These are phyloP conservation scores for Oncorhynchus keta DNA, from an alignment of 2,113 vertebrate genomes.

Conservation along the genomic window DNA sequence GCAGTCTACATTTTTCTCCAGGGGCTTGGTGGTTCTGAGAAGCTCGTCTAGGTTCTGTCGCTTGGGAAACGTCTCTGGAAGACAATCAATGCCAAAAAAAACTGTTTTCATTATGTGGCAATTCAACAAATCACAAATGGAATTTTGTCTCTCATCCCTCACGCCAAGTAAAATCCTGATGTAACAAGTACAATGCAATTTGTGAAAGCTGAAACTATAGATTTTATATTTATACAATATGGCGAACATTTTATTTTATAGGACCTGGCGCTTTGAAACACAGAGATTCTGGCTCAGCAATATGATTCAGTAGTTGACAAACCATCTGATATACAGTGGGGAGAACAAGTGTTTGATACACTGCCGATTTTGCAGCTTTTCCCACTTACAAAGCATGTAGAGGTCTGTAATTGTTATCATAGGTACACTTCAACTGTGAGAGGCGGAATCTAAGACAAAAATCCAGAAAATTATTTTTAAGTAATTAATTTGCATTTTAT, in stretches of 20 bases:
- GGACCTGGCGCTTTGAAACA: background rate
- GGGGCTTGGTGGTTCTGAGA: constrained; percentile 53
- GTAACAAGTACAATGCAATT: constrained; percentile 49
- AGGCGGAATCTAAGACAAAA: too few relatives aligned
- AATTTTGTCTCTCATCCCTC: constrained; percentile 50
- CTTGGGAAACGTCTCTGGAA: constrained; percentile 2
- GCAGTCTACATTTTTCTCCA: constrained; percentile 21
- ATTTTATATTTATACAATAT: constrained; percentile 66
- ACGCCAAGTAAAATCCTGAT: constrained; percentile 36
- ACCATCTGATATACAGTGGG: constrained; percentile 6
- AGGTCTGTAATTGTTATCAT: too few relatives aligned
- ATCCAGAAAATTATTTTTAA: too few relatives aligned
- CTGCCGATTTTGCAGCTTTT: too few relatives aligned
- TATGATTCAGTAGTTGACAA: constrained; percentile 39
- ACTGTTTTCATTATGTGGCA: constrained; percentile 41
- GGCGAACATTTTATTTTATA: constrained; percentile 57
- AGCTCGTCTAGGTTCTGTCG: constrained; percentile 3
- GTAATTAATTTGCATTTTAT: too few relatives aligned
- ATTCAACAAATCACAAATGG: constrained; percentile 38
- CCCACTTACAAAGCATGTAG: too few relatives aligned
- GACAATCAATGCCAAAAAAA: constrained; percentile 46
- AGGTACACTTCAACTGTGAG: too few relatives aligned
- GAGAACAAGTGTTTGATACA: too few relatives aligned
- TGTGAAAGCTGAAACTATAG: constrained; percentile 33
- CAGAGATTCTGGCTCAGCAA: constrained; percentile 43